Evolutionary conservation across 2,797 vertebrate species (phyloP).

Genomic region (Novumbra hubbsi): DNA sequence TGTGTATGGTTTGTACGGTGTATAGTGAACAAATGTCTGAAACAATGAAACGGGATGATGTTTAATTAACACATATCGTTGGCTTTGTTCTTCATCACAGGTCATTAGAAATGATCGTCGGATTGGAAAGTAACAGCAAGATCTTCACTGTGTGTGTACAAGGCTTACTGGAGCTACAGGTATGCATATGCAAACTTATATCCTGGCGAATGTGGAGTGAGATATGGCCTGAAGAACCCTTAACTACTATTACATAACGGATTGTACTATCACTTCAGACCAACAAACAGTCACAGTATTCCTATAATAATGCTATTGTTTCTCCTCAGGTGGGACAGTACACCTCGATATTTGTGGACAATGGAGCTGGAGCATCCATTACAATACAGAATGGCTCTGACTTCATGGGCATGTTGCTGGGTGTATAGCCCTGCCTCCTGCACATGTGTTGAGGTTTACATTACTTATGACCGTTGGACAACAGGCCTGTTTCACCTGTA

Average conservation of each 20-base stretch:
- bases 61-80: slow-evolving; percentile 12
- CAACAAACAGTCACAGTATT: neutral
- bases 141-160: slow-evolving; percentile 90
- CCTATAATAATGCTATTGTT: neutral
- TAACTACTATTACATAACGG: neutral
- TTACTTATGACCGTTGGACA: slow-evolving; percentile 7
- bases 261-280: neutral
- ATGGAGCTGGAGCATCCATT: slow-evolving; percentile 83
- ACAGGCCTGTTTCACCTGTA: slow-evolving; percentile 17
- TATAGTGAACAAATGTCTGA: neutral
- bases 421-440: slow-evolving; percentile 70
- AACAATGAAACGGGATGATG: neutral
- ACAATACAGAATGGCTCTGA: slow-evolving; percentile 90
- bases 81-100: slow-evolving; percentile 58
- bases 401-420: slow-evolving; percentile 91
- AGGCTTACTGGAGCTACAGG: slow-evolving; percentile 93
- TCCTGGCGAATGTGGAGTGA: neutral
- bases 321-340: slow-evolving; percentile 86
- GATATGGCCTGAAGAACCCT: neutral
- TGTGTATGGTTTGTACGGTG: neutral
- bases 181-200: slow-evolving; percentile 52
- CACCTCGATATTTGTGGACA: slow-evolving; percentile 94
- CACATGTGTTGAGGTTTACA: neutral
- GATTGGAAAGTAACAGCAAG: slow-evolving; percentile 91
- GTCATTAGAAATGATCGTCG: slow-evolving; percentile 90